phyloP scores from a whole-genome alignment of 2,113 vertebrate species.

The Tinamus guttatus region DNA sequence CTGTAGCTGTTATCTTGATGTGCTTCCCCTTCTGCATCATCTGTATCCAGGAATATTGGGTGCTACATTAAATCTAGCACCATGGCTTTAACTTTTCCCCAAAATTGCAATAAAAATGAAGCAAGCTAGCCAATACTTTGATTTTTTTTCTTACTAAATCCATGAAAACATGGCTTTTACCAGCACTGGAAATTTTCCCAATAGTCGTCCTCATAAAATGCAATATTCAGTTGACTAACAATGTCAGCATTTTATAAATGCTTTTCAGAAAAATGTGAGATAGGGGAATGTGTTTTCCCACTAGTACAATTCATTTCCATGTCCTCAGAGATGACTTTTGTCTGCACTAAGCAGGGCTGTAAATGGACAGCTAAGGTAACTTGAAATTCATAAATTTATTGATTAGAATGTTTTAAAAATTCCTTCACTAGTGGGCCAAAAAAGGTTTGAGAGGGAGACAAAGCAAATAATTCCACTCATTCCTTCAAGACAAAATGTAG shows the following conservation, averaged over 20 bases:
- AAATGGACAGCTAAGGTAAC: slow-evolving; percentile 10
- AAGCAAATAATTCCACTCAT: slow-evolving; percentile 79
- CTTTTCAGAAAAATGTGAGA: neutral
- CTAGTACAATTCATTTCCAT: neutral
- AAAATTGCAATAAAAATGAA: slow-evolving; percentile 12
- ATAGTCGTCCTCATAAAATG: neutral
- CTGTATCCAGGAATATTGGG: neutral
- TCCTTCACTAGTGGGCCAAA: slow-evolving; percentile 16
- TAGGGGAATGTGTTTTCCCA: neutral
- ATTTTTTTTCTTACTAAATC: slow-evolving; percentile 39
- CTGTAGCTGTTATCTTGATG: neutral
- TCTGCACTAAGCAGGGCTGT: neutral
- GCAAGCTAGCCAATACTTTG: slow-evolving; percentile 17
- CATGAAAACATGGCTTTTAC: slow-evolving; percentile 1
- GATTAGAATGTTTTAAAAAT: neutral
- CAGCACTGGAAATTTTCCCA: slow-evolving; percentile 2
- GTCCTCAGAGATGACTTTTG: neutral
- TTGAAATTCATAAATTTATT: slow-evolving; percentile 20
- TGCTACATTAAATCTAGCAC: neutral
- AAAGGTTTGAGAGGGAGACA: slow-evolving; percentile 70
- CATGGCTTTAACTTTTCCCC: neutral
- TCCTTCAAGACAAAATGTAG: slow-evolving; percentile 68
- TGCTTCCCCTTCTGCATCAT: slow-evolving; percentile 2
- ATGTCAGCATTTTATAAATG: neutral
- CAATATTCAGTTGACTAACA: slow-evolving; percentile 21